Evolutionary conservation across 1,140 invertebrate genomes (phyloP).

Genomic region (Papilio dardanus): DNA sequence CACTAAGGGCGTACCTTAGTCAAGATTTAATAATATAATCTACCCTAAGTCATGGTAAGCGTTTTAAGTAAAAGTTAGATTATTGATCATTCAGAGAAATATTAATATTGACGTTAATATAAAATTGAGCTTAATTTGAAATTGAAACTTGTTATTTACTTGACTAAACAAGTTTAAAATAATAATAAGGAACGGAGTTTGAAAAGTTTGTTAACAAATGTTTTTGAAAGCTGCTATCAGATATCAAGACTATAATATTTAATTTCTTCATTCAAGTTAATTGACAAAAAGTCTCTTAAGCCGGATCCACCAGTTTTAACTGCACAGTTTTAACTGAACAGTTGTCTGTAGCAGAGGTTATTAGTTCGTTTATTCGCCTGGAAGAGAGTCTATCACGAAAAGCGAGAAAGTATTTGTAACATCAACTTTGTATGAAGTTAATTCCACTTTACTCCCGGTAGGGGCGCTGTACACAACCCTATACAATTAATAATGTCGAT

Average conservation of each 20-base stretch:
- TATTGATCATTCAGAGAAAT: background rate
- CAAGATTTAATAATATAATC: background rate
- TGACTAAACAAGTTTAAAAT: background rate
- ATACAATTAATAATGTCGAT: too few relatives aligned
- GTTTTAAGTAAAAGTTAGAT: background rate
- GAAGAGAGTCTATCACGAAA: too few relatives aligned
- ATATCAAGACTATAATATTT: constrained; percentile 6
- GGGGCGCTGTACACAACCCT: too few relatives aligned
- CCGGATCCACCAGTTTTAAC: too few relatives aligned
- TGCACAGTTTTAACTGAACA: too few relatives aligned
- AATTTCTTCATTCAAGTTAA: constrained; percentile 7
- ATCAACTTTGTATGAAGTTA: too few relatives aligned
- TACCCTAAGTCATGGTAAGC: background rate
- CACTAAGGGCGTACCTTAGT: background rate
- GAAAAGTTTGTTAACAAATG: constrained; percentile 1
- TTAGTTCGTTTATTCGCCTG: too few relatives aligned
- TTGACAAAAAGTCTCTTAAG: too few relatives aligned
- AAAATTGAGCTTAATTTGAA: background rate
- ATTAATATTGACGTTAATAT: background rate
- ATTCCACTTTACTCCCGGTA: too few relatives aligned
- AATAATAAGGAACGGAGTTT: background rate
- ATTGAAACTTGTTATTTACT: background rate
- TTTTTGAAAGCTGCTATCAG: constrained; percentile 1
- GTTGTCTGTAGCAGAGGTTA: too few relatives aligned
- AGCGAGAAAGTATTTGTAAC: too few relatives aligned